Conservation (phyloP, 1,140 invertebrate genomes). For the Bombus confusus region DNA sequence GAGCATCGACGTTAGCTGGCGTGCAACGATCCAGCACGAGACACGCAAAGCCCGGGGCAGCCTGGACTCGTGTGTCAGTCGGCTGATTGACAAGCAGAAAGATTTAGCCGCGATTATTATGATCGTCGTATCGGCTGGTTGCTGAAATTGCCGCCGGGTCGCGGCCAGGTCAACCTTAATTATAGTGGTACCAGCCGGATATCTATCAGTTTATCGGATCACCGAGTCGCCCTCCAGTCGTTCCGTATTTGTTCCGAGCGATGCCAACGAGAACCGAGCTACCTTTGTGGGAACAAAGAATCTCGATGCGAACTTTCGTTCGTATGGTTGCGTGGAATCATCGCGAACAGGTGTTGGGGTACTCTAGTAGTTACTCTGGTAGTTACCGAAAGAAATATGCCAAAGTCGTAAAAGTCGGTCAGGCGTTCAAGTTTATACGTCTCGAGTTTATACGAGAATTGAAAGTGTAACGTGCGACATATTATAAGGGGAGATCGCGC, state of each 20-base stretch:
- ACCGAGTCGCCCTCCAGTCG: conserved; percentile 64
- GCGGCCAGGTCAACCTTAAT: conserved; percentile 79
- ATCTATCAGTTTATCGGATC: conserved; percentile 82
- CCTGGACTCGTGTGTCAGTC: conserved; percentile 77
- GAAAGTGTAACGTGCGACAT: neutral
- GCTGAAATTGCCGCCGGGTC: conserved; percentile 79
- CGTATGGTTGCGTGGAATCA: neutral
- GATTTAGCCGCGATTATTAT: conserved; percentile 82
- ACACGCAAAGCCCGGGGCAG: conserved; percentile 74
- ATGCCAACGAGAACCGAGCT: conserved; percentile 6
- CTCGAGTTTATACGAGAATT: too few species aligned
- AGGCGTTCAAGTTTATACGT: neutral
- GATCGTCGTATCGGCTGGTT: conserved; percentile 76
- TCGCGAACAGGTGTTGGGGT: neutral
- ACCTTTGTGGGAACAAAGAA: conserved; percentile 57
- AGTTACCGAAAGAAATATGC: neutral
- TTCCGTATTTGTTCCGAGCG: conserved; percentile 42
- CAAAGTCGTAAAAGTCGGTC: neutral
- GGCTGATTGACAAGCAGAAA: conserved; percentile 82
- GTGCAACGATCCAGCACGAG: conserved; percentile 65
- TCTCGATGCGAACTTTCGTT: neutral
- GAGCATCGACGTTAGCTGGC: conserved; percentile 77
- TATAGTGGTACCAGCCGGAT: conserved; percentile 77
- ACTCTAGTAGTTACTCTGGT: too few species aligned
- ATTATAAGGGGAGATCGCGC: too few species aligned